A percentile compares a stretch with the other conserved stretches of the same genome.
These are phyloP conservation scores for Aleiodes testaceus DNA, from an alignment of 2,888 invertebrate genomes.

Conservation along the genomic window DNA sequence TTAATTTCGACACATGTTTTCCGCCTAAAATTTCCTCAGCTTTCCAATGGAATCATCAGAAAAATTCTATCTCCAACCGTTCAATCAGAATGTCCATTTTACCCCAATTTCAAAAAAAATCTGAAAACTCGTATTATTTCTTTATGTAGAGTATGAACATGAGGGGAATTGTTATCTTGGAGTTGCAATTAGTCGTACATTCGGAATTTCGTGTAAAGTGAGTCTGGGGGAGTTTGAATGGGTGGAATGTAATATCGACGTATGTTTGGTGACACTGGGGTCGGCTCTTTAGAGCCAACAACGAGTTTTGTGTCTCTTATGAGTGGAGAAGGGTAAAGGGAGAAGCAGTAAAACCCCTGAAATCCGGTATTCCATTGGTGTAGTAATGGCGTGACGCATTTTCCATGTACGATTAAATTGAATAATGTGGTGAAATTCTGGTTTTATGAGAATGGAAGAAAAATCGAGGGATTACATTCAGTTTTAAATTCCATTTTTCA, in stretches of 20 bases:
- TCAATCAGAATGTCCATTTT: too few species aligned
- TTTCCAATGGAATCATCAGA: too few species aligned
- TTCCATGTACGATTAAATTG: constrained; percentile 22
- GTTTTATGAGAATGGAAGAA: background rate
- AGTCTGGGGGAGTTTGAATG: background rate
- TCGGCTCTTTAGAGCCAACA: constrained; percentile 23
- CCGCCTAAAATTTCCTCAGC: too few species aligned
- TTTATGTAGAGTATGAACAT: background rate
- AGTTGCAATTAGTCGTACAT: constrained; percentile 16
- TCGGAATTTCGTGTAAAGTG: background rate
- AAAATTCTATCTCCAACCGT: too few species aligned
- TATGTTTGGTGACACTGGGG: constrained; percentile 28
- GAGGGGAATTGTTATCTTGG: background rate
- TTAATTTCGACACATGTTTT: too few species aligned
- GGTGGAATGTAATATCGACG: constrained; percentile 22
- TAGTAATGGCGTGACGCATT: constrained; percentile 23
- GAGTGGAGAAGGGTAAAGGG: background rate
- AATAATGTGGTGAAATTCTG: constrained; percentile 14
- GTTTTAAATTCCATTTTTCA: too few species aligned
- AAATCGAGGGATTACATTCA: too few species aligned
- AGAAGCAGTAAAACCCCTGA: constrained; percentile 4
- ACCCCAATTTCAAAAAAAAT: too few species aligned
- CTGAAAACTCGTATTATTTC: too few species aligned
- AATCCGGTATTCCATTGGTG: constrained; percentile 19
- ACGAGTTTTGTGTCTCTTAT: constrained; percentile 6